A percentile compares a stretch with the other conserved stretches of the same genome.
Conservation (phyloP, 2,797 vertebrate genomes). For the Acridotheres tristis region DNA sequence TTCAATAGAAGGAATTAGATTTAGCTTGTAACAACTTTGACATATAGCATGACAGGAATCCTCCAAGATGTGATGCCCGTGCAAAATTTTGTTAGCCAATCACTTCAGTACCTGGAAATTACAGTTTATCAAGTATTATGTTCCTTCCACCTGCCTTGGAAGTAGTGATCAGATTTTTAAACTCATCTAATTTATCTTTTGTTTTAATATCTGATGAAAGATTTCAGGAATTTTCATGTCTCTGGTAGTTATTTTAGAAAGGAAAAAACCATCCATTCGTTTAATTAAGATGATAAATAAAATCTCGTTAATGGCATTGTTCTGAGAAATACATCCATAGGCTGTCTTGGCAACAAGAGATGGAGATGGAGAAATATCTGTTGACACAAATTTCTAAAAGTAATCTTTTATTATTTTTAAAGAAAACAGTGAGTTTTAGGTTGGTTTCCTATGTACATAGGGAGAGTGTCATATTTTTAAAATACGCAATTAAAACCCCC, state of each 20-base stretch:
- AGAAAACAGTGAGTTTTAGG: neutral
- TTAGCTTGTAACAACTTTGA: neutral
- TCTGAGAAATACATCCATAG: neutral
- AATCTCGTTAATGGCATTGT: neutral
- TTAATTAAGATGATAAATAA: neutral
- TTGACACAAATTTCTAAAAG: neutral
- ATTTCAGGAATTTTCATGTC: neutral
- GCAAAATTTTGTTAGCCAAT: neutral
- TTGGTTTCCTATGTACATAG: neutral
- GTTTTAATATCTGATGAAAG: neutral
- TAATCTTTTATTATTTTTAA: neutral
- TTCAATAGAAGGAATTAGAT: neutral
- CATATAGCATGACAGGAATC: neutral
- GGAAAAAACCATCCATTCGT: neutral
- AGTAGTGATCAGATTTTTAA: neutral
- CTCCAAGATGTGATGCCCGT: neutral
- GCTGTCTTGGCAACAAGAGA: neutral
- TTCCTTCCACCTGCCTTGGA: neutral
- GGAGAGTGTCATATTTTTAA: neutral
- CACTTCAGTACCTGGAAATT: neutral
- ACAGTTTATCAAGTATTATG: neutral
- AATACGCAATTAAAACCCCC: neutral
- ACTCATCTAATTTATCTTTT: neutral
- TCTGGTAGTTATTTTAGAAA: neutral
- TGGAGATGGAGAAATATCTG: neutral